Conservation (phyloP, 1,140 invertebrate genomes). For the Odontomachus brunneus region DNA sequence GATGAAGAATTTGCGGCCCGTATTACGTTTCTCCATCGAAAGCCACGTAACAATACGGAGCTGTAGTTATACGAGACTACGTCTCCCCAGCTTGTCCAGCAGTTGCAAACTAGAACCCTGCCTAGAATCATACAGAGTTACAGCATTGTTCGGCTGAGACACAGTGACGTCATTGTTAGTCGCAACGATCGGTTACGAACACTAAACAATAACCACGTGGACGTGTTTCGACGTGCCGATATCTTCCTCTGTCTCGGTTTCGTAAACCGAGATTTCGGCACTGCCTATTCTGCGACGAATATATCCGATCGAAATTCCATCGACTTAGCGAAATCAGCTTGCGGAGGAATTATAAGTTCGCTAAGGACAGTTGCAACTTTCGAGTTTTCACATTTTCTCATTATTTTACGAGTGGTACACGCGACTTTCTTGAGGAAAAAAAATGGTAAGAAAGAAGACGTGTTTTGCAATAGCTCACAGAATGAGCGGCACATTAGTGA, state of each 20-base stretch:
- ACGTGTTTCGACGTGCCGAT: not conserved
- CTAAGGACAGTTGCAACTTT: not conserved
- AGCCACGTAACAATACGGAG: slow-evolving; percentile 27
- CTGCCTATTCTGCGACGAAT: not conserved
- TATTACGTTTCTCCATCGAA: slow-evolving; percentile 14
- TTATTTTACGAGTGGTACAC: not conserved
- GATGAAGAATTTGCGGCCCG: slow-evolving; percentile 43
- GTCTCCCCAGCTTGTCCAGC: slow-evolving; percentile 2
- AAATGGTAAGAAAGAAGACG: no score
- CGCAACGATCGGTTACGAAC: slow-evolving; percentile 19
- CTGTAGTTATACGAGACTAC: slow-evolving; percentile 22
- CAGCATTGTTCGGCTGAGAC: slow-evolving; percentile 22
- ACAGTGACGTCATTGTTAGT: slow-evolving; percentile 39
- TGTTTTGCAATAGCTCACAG: not conserved
- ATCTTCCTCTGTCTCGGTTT: not conserved
- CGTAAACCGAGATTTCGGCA: slow-evolving; percentile 7
- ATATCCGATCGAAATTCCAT: not conserved
- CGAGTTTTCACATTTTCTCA: not conserved
- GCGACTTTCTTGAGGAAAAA: not conserved
- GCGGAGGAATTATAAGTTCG: not conserved
- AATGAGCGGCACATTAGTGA: slow-evolving; percentile 5
- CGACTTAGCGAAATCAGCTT: not conserved
- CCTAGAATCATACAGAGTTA: slow-evolving; percentile 46
- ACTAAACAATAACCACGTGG: slow-evolving; percentile 35
- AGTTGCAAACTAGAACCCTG: slow-evolving; percentile 35